These are phyloP conservation scores for Sinocyclocheilus maitianheensis DNA, from an alignment of 2,113 vertebrate genomes.

Conservation along the genomic window DNA sequence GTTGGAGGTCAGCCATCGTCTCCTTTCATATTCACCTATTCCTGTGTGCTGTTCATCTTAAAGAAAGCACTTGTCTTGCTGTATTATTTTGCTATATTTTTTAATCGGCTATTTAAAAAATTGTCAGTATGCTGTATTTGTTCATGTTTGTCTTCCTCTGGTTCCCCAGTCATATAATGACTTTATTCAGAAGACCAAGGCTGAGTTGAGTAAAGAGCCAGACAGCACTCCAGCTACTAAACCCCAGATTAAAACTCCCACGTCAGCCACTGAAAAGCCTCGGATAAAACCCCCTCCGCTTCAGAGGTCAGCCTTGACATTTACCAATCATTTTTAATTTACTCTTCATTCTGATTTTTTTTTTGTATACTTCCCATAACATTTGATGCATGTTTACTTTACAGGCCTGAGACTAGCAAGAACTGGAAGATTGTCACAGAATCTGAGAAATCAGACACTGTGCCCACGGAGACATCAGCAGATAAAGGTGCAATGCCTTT, in stretches of 20 bases:
- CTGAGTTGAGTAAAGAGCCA: constrained; percentile 84
- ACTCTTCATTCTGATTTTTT: not conserved
- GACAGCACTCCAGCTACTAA: constrained; percentile 77
- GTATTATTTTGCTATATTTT: not conserved
- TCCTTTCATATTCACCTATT: not conserved
- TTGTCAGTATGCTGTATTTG: not conserved
- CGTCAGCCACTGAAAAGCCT: constrained; percentile 76
- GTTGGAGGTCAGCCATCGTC: constrained; percentile 80
- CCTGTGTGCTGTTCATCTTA: not conserved
- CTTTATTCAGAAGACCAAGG: constrained; percentile 95
- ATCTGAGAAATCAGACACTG: constrained; percentile 74
- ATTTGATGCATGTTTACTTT: not conserved
- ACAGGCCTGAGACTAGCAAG: constrained; percentile 79
- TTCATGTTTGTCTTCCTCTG: not conserved
- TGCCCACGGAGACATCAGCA: constrained; percentile 73
- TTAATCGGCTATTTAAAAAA: not conserved
- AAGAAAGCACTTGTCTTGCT: not conserved
- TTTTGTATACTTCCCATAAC: not conserved
- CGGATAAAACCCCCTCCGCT: constrained; percentile 76
- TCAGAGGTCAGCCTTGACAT: constrained; percentile 74
- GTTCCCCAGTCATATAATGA: constrained; percentile 85
- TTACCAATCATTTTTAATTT: not conserved
- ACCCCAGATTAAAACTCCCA: constrained; percentile 80
- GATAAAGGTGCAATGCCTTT: constrained; percentile 73
- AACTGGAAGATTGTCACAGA: constrained; percentile 77